Evolutionary conservation across 2,797 vertebrate species (phyloP).

Genomic region (Channa striata): DNA sequence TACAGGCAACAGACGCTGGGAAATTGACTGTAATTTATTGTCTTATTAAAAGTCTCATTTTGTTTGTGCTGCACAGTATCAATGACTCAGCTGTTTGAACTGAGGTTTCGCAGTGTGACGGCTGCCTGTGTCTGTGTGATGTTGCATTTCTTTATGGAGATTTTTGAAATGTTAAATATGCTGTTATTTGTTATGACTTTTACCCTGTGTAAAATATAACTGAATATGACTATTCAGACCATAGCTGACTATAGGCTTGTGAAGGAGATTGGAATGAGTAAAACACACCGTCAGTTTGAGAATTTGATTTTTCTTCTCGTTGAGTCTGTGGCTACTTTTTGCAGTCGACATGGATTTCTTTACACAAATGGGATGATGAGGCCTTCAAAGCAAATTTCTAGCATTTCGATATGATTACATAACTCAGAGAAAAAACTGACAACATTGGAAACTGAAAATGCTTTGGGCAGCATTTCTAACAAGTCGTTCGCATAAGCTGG

Average conservation of each 20-base stretch:
- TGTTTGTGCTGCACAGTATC: conserved; percentile 14
- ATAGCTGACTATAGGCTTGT: conserved; percentile 31
- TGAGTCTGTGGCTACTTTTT: conserved; percentile 13
- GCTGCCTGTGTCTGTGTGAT: conserved; percentile 31
- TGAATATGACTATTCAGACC: too few relatives aligned
- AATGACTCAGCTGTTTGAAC: conserved; percentile 3
- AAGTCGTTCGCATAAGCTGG: not conserved
- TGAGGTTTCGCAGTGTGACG: conserved; percentile 26
- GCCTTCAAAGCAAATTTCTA: conserved; percentile 46
- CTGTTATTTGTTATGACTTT: conserved; percentile 24
- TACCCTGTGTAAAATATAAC: not conserved
- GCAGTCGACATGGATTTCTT: conserved; percentile 9
- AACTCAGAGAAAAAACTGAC: not conserved
- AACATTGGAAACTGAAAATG: conserved; percentile 25
- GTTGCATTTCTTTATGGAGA: conserved; percentile 30
- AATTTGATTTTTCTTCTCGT: conserved; percentile 3
- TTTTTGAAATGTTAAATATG: conserved; percentile 23
- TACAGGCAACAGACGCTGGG: not conserved
- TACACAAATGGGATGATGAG: conserved; percentile 10
- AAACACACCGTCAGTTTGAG: not conserved
- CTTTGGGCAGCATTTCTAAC: conserved; percentile 16
- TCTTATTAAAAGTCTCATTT: conserved; percentile 5
- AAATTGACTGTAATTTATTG: conserved; percentile 2
- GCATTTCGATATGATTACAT: conserved; percentile 24
- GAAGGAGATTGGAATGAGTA: conserved; percentile 14